These are phyloP conservation scores for Zaprionus ornatus DNA, from an alignment of 1,140 invertebrate species.

Conservation along the genomic window DNA sequence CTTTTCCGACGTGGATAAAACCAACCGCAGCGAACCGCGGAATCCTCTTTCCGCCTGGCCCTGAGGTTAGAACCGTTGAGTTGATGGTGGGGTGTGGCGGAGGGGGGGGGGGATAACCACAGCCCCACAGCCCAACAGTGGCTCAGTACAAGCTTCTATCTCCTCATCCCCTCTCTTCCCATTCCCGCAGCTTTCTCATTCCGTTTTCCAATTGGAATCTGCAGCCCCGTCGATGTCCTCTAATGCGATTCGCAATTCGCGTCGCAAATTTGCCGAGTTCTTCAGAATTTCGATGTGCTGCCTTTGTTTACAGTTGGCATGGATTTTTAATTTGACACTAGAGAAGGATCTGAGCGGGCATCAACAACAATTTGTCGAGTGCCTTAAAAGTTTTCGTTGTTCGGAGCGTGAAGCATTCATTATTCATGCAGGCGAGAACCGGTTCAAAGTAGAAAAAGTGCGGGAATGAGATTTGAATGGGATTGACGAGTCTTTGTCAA, in stretches of 20 bases:
- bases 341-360: not conserved
- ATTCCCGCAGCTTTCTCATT: not conserved
- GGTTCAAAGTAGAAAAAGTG: not conserved
- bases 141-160: not conserved
- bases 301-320: constrained; percentile 6
- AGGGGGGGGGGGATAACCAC: not conserved
- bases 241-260: constrained; percentile 24
- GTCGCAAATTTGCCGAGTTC: constrained; percentile 6
- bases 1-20: constrained; percentile 13
- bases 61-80: constrained; percentile 2
- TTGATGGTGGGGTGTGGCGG: not conserved
- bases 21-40: constrained; percentile 23
- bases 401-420: not conserved
- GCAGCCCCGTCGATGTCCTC: not conserved
- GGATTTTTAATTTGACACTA: not conserved
- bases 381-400: not conserved
- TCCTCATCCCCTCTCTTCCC: too few species aligned
- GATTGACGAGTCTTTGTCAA: not conserved
- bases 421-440: not conserved
- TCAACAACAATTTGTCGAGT: not conserved
- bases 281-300: constrained; percentile 23
- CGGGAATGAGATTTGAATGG: not conserved
- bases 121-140: too few species aligned
- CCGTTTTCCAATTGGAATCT: constrained; percentile 20
- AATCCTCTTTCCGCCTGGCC: constrained; percentile 36